A percentile compares a stretch with the other conserved stretches of the same genome.
Evolutionary conservation across 2,888 invertebrate species (phyloP).

Genomic region (Ceriagrion tenellum): DNA sequence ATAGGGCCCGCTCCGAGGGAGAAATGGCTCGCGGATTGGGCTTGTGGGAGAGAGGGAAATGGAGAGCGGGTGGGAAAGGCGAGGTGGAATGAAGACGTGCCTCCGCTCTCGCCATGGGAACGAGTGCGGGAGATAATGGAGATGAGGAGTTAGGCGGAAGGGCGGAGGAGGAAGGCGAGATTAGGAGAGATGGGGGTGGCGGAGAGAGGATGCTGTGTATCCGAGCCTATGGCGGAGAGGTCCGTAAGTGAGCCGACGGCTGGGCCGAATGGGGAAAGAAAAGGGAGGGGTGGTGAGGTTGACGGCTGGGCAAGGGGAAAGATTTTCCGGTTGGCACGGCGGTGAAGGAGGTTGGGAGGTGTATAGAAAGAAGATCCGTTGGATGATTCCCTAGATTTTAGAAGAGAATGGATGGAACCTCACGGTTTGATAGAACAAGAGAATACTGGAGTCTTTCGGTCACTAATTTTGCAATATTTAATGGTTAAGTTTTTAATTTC

Average conservation of each 20-base stretch:
- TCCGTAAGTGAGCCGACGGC: not conserved
- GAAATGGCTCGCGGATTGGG: conserved; percentile 42
- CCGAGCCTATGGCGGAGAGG: not conserved
- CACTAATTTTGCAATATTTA: no score
- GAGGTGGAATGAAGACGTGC: not conserved
- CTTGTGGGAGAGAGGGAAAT: not conserved
- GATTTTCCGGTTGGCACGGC: not conserved
- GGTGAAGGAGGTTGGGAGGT: not conserved
- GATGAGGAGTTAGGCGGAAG: conserved; percentile 48
- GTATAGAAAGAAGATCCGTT: no score
- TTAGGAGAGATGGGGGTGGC: not conserved
- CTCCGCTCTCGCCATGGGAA: not conserved
- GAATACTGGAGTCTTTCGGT: no score
- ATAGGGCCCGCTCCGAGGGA: conserved; percentile 30
- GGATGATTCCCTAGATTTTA: no score
- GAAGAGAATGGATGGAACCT: no score
- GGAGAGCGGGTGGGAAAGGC: not conserved
- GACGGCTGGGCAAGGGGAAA: not conserved
- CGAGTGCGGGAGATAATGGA: conserved; percentile 36
- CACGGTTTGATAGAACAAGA: no score
- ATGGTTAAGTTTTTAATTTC: no score
- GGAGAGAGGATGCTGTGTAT: not conserved
- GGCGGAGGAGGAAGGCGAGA: not conserved
- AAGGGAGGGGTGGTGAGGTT: not conserved
- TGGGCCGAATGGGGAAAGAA: not conserved